Percentiles rank a stretch among this genome's conserved stretches.
Evolutionary conservation across 2,113 vertebrate genomes (phyloP).

Genomic region (Lathamus discolor): DNA sequence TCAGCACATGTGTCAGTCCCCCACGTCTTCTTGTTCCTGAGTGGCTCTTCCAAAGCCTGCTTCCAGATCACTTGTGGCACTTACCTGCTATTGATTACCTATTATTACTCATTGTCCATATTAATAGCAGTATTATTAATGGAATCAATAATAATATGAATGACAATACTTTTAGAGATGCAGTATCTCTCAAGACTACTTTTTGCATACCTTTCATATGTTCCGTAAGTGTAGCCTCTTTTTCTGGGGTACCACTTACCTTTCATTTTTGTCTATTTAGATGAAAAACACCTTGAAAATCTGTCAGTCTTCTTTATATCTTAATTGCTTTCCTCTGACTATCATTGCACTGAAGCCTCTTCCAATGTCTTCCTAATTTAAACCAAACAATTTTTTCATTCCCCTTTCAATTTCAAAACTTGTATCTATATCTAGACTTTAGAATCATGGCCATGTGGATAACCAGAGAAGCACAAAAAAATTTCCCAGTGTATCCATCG

Average conservation of each 20-base stretch:
- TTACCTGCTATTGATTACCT: background rate
- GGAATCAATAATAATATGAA: background rate
- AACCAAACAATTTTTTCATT: background rate
- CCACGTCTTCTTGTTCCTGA: fast-evolving
- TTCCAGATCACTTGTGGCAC: background rate
- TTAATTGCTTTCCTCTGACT: background rate
- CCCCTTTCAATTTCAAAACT: background rate
- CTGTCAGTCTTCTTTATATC: background rate
- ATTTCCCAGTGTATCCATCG: background rate
- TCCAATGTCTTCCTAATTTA: background rate
- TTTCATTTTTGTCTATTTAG: background rate
- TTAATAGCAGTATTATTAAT: background rate
- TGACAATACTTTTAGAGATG: background rate
- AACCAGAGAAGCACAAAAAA: background rate
- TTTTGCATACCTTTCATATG: background rate
- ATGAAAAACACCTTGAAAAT: background rate
- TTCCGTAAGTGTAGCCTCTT: background rate
- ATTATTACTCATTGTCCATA: background rate
- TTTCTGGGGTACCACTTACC: background rate
- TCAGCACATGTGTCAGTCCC: background rate
- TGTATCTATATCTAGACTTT: background rate
- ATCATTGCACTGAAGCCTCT: background rate
- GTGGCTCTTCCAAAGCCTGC: background rate
- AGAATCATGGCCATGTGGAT: background rate
- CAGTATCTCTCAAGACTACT: background rate